Base-by-base conservation (phyloP, 2,888 invertebrate species). In the Teinopalpus imperialis region DNA sequence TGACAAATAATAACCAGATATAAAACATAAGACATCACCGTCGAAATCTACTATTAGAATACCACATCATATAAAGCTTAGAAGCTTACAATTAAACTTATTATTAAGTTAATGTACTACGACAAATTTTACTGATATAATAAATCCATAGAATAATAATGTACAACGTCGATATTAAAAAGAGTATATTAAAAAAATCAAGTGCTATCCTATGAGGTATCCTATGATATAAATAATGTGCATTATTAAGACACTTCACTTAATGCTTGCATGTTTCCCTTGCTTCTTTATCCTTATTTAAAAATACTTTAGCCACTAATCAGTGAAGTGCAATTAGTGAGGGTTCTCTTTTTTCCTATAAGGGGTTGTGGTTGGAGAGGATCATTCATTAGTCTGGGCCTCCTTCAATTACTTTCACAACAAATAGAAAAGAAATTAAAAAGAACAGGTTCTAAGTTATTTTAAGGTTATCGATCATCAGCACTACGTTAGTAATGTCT, bases 261-360 rank as follows among this genome's bases (percentile, higher is more conserved):
- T 43, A 48, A 43, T 27, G 36, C 50, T 43, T 31, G 45, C 21
- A 16, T 39, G n/a, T 40, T 39, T 26, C 2, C 20, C 31, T 16
- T 32, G 10, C 27, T 40, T 41, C 21, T 47, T 48, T 48, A 44
- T 49, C 26, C 44, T 34, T 27, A 39, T 42, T 44, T 46, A 31
- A 44, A 48, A 43, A 45, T 37, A 35, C 34, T 14, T 39, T 29
- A 61, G 71, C 74, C 75, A 83, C 85, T 82, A 85, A 82, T 83
- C 78, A 78, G 76, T 57, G 64, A 63, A 75, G 75, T 75, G 66
- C 68, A 64, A 68, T 69, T 59, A 46, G 45, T 29, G 72, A 73
- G 80, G 82, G 81, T 74, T 75, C 74, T 76, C 76, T 80, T 81
- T 83, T 81, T 80, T 74, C 69, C 66, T 71, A 69, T 66, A 58